Percentiles rank a stretch among this genome's conserved stretches.
These are phyloP conservation scores for Synanceia verrucosa DNA, from an alignment of 2,797 vertebrate genomes.

Conservation along the genomic window DNA sequence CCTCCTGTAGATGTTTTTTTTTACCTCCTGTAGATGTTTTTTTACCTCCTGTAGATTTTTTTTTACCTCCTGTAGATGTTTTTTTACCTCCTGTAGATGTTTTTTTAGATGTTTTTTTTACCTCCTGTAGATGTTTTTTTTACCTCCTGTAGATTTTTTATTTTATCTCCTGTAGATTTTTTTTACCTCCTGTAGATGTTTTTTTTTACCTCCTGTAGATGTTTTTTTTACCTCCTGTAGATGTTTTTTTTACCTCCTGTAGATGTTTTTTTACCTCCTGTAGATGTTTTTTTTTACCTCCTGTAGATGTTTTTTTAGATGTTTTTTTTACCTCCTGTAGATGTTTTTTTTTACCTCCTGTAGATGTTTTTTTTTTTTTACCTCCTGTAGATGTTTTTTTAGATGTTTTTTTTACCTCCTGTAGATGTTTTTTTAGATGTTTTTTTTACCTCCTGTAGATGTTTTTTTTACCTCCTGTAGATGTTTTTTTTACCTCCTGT, in stretches of 20 bases:
- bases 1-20: no score
- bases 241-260: neutral
- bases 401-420: no score
- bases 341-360: neutral
- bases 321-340: no score
- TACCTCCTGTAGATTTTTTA: neutral
- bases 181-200: neutral
- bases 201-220: neutral
- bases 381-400: neutral
- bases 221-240: no score
- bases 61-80: no score
- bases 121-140: no score
- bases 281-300: neutral
- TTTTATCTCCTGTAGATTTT: no score
- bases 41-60: neutral
- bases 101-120: no score
- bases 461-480: neutral
- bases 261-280: no score
- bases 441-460: neutral
- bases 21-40: neutral
- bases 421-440: no score
- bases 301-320: neutral
- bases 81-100: neutral
- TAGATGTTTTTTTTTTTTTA: neutral
- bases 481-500: no score